phyloP scores from a whole-genome alignment of 2,797 vertebrate genomes.

The Pteronotus mesoamericanus region DNA sequence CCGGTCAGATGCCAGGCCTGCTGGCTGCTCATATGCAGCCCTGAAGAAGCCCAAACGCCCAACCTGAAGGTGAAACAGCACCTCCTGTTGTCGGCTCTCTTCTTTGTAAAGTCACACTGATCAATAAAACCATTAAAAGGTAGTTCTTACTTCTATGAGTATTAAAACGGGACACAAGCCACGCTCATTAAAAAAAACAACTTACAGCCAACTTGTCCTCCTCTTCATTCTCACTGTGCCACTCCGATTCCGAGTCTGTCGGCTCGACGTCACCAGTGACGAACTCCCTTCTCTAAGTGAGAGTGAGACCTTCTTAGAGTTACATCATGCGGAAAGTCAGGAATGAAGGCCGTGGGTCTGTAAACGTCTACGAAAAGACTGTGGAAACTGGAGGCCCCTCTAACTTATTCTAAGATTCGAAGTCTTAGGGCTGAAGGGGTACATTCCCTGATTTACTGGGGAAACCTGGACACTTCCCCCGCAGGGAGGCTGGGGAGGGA shows the following conservation, averaged over 20 bases:
- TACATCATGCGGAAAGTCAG: not conserved
- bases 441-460: rapidly evolving
- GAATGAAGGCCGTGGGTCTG: not conserved
- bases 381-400: rapidly evolving
- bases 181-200: not conserved
- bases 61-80: rapidly evolving
- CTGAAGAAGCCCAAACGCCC: rapidly evolving
- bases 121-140: not conserved
- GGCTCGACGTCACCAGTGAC: conserved; percentile 92
- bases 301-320: not conserved
- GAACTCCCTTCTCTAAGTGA: conserved; percentile 90
- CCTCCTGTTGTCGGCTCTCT: rapidly evolving
- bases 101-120: rapidly evolving
- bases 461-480: rapidly evolving
- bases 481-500: rapidly evolving
- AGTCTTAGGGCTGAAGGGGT: too few relatives aligned
- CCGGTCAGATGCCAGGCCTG: rapidly evolving
- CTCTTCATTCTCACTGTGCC: conserved; percentile 94
- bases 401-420: not conserved
- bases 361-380: not conserved
- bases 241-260: conserved; percentile 95
- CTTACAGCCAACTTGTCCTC: conserved; percentile 95
- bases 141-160: rapidly evolving
- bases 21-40: rapidly evolving
- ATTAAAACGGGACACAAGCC: rapidly evolving